Evolutionary conservation across 2,797 vertebrate genomes (phyloP).

Genomic region (Oreonectes daqikongensis): DNA sequence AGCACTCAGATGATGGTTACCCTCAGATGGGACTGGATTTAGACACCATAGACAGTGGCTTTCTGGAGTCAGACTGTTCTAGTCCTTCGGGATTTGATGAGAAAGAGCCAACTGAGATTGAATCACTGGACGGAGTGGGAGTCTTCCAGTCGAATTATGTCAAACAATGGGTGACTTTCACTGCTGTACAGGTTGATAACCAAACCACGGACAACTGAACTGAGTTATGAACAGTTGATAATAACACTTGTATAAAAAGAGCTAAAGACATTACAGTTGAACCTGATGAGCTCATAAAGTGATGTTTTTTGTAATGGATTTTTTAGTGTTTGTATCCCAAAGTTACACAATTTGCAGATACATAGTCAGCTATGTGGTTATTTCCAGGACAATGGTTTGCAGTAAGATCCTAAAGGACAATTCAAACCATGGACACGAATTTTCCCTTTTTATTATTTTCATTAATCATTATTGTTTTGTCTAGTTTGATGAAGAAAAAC

Average conservation of each 20-base stretch:
- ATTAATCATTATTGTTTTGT: too few species aligned
- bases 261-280: not conserved
- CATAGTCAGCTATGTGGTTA: not conserved
- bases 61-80: slow-evolving; percentile 84
- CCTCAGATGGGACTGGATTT: slow-evolving; percentile 82
- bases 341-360: not conserved
- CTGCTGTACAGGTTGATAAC: slow-evolving; percentile 51
- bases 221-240: not conserved
- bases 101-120: slow-evolving; percentile 53
- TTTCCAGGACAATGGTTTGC: not conserved
- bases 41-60: slow-evolving; percentile 92
- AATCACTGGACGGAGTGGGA: slow-evolving; percentile 58
- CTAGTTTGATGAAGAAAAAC: too few species aligned
- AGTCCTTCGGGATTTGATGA: slow-evolving; percentile 70
- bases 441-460: too few species aligned
- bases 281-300: not conserved
- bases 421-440: too few species aligned
- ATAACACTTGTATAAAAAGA: not conserved
- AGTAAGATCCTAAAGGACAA: not conserved
- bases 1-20: slow-evolving; percentile 81
- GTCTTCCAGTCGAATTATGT: slow-evolving; percentile 74
- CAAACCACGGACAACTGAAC: too few species aligned
- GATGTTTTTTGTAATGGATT: too few species aligned
- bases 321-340: too few species aligned
- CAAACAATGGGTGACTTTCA: slow-evolving; percentile 77